Percentiles rank a stretch among this genome's conserved stretches.
Conservation (phyloP, 2,797 vertebrate genomes). For the Crenuchus spilurus region DNA sequence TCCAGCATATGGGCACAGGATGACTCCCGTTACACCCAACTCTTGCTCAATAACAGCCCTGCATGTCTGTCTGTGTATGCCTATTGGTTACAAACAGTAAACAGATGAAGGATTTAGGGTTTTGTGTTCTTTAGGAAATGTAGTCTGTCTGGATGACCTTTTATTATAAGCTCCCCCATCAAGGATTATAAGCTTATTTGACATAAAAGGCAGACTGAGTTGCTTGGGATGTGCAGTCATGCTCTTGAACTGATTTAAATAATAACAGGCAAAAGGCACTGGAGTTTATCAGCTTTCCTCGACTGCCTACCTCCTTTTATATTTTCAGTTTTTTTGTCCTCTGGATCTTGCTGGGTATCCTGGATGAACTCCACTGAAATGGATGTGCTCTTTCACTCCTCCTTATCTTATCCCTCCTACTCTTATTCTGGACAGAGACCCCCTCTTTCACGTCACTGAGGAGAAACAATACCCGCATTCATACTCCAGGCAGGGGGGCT, state of each 20-base stretch:
- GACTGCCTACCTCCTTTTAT: not conserved
- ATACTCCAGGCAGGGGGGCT: conserved; percentile 44
- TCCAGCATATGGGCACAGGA: conserved; percentile 51
- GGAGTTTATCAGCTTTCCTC: not conserved
- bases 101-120: conserved; percentile 27
- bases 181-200: not conserved
- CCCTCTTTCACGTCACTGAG: conserved; percentile 72
- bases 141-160: conserved; percentile 6
- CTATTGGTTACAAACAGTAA: conserved; percentile 14
- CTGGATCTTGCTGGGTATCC: not conserved
- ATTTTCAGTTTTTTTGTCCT: not conserved
- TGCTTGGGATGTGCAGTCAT: not conserved
- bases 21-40: conserved; percentile 48
- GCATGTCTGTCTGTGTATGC: conserved; percentile 32
- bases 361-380: conserved; percentile 32
- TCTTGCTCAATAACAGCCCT: conserved; percentile 27
- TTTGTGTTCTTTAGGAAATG: conserved; percentile 32
- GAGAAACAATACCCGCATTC: conserved; percentile 77
- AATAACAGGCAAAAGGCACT: not conserved
- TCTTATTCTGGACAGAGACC: conserved; percentile 59
- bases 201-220: not conserved
- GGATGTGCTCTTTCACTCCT: conserved; percentile 42
- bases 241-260: conserved; percentile 14
- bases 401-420: conserved; percentile 47
- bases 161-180: conserved; percentile 9